Evolutionary conservation across 2,113 vertebrate species (phyloP).

Genomic region (Dermatemys mawii): DNA sequence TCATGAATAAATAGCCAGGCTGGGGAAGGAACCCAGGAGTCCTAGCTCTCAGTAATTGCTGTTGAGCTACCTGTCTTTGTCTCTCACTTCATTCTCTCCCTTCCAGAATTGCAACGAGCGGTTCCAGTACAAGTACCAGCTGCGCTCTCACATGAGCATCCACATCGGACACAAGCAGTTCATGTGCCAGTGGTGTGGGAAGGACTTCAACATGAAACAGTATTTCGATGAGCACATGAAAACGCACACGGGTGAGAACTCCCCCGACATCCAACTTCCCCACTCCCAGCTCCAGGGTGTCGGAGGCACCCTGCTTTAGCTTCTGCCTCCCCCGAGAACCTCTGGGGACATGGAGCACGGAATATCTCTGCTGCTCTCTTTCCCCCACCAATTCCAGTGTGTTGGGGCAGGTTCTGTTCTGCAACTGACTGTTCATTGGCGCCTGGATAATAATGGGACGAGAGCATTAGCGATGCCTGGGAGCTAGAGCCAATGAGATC

Average conservation of each 20-base stretch:
- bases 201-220: slow-evolving; percentile 89
- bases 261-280: not conserved
- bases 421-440: not conserved
- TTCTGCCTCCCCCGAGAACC: not conserved
- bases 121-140: slow-evolving; percentile 89
- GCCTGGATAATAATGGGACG: not conserved
- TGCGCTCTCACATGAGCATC: slow-evolving; percentile 87
- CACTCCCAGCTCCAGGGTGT: no score
- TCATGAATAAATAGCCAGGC: not conserved
- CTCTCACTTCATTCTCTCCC: not conserved
- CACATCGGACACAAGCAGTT: slow-evolving; percentile 88
- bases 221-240: slow-evolving; percentile 87
- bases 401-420: not conserved
- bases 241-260: slow-evolving; percentile 80
- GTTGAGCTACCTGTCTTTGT: no score
- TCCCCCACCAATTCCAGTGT: not conserved
- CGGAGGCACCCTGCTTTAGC: not conserved
- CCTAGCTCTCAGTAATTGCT: not conserved
- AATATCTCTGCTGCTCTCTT: not conserved
- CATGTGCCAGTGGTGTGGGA: slow-evolving; percentile 89
- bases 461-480: not conserved
- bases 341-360: not conserved
- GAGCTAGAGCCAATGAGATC: not conserved
- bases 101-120: slow-evolving; percentile 92
- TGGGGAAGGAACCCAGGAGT: not conserved